Evolutionary conservation across 2,797 vertebrate species (phyloP), one percentile per base, ranked within the genome.

Genomic region (Melopsittacus undulatus): DNA sequence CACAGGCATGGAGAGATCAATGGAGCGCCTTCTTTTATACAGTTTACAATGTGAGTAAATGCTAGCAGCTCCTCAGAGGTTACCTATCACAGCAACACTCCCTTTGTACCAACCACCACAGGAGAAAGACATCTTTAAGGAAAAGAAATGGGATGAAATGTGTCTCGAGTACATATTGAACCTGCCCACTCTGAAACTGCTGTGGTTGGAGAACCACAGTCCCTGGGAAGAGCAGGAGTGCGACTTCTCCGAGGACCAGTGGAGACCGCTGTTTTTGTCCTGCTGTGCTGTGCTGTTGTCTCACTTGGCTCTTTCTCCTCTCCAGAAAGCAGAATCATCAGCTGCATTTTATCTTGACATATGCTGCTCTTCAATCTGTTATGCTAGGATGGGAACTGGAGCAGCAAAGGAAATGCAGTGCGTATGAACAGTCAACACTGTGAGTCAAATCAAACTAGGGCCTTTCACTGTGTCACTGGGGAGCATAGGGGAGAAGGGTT

Each of bases 331-430:
- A 49, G 22, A 27, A 8, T 19, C 36, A 38, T 92, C 85, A 88
- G 80, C 79, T 94, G 84, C 70, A 10, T 54, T 88, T 93, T 26
- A 85, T 81, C 52, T 66, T 83, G 66, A 49, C 84, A 56, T 84
- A 86, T 78, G 91, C 54, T 94, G 51, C 82, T 68, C 64, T 83
- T 94, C 76, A 70, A 88, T 93, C 76, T 90, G 91, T 78, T 73
- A 30, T 0, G 29, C 90, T 56, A 27, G 80, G 76, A 29, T 34
- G 80, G 38, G 85, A 69, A 38, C 13, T 87, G 82, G 79, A 91
- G 91, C 90, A 73, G 80, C 4, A 13, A 15, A 87, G 81, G 90
- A 48, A 63, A 40, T 21, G 2, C 5, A 6, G 12, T 22, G 45
- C 40, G 1, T 34, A 34, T 12, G 1, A 1, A 2, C 74, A 57